Base-by-base conservation (phyloP, 2,113 vertebrate genomes). In the Illadopsis cleaveri region DNA sequence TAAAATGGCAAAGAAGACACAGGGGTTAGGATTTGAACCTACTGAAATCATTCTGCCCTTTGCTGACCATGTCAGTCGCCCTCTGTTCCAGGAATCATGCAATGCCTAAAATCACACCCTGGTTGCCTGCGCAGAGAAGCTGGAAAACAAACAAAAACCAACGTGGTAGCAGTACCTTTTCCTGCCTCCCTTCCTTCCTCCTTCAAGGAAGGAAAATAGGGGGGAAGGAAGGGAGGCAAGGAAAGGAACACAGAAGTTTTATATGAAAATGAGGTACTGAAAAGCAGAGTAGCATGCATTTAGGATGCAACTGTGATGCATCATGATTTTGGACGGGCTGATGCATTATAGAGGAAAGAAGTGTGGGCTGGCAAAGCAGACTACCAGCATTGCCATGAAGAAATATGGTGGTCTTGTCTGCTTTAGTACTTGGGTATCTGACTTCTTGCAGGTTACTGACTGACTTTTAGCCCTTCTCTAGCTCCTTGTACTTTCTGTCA, bases 81-180 rank as follows among this genome's bases (percentile, higher is more conserved):
- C 38, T 4, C 1, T 62, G 11, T 6, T 79, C 27, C 42, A 70
- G 20, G 28, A 38, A 82, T 31, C 6, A 12, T 4, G 1, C 8
- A 72, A 11, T 4, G 0, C 19, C 3, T 65, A 27, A 78, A 88
- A 75, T 54, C 19, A 53, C 37, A n/a, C 20, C 17, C 16, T 19
- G 9, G 11, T 13, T 68, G 21, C 22, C 33, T 45, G n/a, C 48
- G 60, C 23, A 38, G 30, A 38, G 30, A 60, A 70, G 10, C 1
- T 4, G 17, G 17, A 86, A 48, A 79, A 13, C 21, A 51, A 24
- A 5, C 8, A 42, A 61, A 84, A 75, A 76, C 1, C 61, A 68
- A 6, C 0, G 0, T 35, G 21, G 12, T 11, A 68, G 27, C 22
- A 21, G 12, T 6, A 9, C 1, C 35, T 53, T 35, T 57, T 57